Base-by-base conservation (phyloP, 2,797 vertebrate genomes). In the Pangasius mekongensis region DNA sequence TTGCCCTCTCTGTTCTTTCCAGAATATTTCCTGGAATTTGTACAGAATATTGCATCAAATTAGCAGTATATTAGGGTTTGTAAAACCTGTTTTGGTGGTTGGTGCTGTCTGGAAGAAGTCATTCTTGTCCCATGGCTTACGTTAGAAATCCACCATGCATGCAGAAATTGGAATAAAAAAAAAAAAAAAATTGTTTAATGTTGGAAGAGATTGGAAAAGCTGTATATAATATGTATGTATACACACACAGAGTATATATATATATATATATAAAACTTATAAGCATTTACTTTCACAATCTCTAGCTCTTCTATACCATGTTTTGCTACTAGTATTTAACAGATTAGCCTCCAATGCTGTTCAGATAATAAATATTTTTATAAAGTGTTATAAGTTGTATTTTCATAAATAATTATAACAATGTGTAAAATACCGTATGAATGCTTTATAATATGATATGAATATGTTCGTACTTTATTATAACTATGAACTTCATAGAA, bases 271-370 rank as follows among this genome's bases (percentile, higher is more conserved):
- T 74, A 47, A 47, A 49, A 8, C 43, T 43, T 43, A 43, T 43
- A 22, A 60, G 56, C 14, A 27, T 67, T 86, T 92, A 77, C 56
- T 89, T 90, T 89, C 43, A 78, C 87, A 89, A 71, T 91, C 85
- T 91, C 60, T 87, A 69, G 86, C 87, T 84, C 33, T 91, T 92
- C 78, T 83, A 89, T 66, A 64, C 89, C 80, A 88, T 91, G 85
- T 93, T 91, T 93, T 93, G 89, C 91, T 87, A 91, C 90, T 93
- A 92, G 90, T 92, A 92, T 87, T 90, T 86, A 89, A 86, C 78
- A 88, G 87, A 90, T 90, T 69, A 84, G 83, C 88, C 85, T 84
- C 36, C 88, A 91, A 89, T 91, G 77, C 22, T 84, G 85, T 74
- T 88, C 58, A 86, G 30, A 14, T 56, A 56, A 56, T 56, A 56